These are phyloP conservation scores for Pseudopodoces humilis DNA, from an alignment of 2,113 vertebrate genomes.

Conservation along the genomic window DNA sequence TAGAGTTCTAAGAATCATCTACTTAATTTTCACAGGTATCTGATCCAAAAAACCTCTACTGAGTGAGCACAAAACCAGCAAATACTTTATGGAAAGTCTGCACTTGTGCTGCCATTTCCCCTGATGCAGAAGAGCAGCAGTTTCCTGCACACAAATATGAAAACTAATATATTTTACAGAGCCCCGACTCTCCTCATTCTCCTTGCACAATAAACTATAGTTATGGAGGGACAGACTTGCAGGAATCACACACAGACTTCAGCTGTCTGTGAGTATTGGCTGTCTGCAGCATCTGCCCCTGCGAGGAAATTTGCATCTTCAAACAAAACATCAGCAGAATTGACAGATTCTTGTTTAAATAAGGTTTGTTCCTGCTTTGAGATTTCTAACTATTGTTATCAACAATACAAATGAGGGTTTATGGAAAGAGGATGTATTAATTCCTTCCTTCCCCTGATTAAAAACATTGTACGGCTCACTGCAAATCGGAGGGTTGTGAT, in stretches of 20 bases:
- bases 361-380: not conserved
- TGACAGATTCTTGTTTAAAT: conserved; percentile 12
- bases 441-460: conserved; percentile 15
- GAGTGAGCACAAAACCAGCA: not conserved
- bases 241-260: not conserved
- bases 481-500: not conserved
- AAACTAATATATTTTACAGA: not conserved
- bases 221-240: not conserved
- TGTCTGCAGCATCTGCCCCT: not conserved
- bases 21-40: not conserved
- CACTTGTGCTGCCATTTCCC: not conserved
- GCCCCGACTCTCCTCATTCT: not conserved
- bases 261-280: not conserved
- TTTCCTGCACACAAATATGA: not conserved
- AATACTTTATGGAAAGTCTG: not conserved
- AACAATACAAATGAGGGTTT: not conserved
- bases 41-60: not conserved
- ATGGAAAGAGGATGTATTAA: not conserved
- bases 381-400: not conserved
- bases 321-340: not conserved
- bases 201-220: not conserved
- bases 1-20: not conserved
- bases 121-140: not conserved
- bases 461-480: not conserved
- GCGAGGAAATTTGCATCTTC: not conserved